These are phyloP conservation scores for Drosophila atroscutellata DNA, from an alignment of 2,888 invertebrate species.

Conservation along the genomic window DNA sequence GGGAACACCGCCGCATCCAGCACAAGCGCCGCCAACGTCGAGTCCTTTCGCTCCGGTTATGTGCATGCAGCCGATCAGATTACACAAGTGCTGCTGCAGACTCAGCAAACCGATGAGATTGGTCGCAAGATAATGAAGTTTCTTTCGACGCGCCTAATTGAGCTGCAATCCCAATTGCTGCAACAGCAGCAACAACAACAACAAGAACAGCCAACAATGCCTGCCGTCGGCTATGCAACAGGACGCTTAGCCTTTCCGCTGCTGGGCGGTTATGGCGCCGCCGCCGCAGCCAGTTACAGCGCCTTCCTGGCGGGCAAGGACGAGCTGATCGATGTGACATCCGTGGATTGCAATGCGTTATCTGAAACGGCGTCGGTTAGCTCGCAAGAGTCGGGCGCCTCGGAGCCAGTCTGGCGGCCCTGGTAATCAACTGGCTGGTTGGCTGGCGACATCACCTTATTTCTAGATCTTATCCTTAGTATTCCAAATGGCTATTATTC, in stretches of 20 bases:
- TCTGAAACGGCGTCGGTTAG: slow-evolving; percentile 77
- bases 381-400: slow-evolving; percentile 75
- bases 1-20: slow-evolving; percentile 37
- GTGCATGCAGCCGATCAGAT: slow-evolving; percentile 96
- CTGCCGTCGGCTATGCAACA: slow-evolving; percentile 40
- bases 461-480: slow-evolving; percentile 69
- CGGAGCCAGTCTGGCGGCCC: slow-evolving; percentile 81
- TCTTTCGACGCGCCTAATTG: slow-evolving; percentile 92
- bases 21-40: slow-evolving; percentile 88
- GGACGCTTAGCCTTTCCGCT: slow-evolving; percentile 50
- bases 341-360: slow-evolving; percentile 75
- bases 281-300: slow-evolving; percentile 65
- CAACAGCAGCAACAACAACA: slow-evolving; percentile 65
- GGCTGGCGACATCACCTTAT: slow-evolving; percentile 43
- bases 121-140: slow-evolving; percentile 92
- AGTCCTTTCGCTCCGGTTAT: slow-evolving; percentile 94
- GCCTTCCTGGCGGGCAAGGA: slow-evolving; percentile 71
- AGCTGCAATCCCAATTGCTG: slow-evolving; percentile 80
- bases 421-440: slow-evolving; percentile 66
- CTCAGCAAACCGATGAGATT: slow-evolving; percentile 86
- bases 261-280: slow-evolving; percentile 61
- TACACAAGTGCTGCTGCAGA: slow-evolving; percentile 92
- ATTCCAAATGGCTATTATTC: slow-evolving; percentile 70
- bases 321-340: slow-evolving; percentile 79
- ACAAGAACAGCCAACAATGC: slow-evolving; percentile 38